phyloP scores from a whole-genome alignment of 2,888 invertebrate genomes.

The Beris morrisii region DNA sequence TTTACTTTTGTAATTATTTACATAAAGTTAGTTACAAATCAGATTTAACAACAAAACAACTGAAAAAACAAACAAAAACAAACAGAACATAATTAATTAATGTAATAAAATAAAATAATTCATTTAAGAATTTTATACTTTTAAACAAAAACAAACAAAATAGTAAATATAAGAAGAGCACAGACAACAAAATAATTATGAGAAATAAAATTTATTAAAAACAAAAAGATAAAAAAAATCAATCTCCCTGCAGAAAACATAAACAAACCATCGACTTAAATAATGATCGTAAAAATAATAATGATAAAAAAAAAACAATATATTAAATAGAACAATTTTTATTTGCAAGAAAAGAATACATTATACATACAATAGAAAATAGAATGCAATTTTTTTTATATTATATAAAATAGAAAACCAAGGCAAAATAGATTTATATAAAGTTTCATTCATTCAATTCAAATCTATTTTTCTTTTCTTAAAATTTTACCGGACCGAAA shows the following conservation, averaged over 20 bases:
- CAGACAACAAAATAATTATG: constrained; percentile 6
- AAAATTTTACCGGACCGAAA: neutral
- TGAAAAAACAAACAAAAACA: constrained; percentile 11
- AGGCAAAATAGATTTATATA: constrained; percentile 8
- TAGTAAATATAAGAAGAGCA: constrained; percentile 14
- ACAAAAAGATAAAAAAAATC: neutral
- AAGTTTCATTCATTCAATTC: neutral
- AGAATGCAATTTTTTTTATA: constrained; percentile 21
- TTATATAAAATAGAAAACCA: constrained; percentile 23
- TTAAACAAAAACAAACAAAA: constrained; percentile 18
- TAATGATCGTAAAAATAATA: constrained; percentile 14
- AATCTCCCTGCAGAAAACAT: constrained; percentile 11
- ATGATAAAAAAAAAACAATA: constrained; percentile 24
- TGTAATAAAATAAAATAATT: constrained; percentile 10
- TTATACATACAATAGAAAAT: constrained; percentile 21
- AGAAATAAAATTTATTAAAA: constrained; percentile 4
- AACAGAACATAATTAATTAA: constrained; percentile 15
- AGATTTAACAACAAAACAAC: constrained; percentile 11
- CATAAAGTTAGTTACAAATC: constrained; percentile 14
- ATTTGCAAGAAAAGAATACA: constrained; percentile 27
- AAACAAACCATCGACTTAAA: constrained; percentile 21
- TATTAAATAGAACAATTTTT: constrained; percentile 31
- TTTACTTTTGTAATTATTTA: constrained; percentile 25
- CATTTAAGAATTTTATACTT: constrained; percentile 30
- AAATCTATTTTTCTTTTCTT: neutral